Evolutionary conservation across 2,797 vertebrate genomes (phyloP).

Genomic region (Poliocrania exsul): DNA sequence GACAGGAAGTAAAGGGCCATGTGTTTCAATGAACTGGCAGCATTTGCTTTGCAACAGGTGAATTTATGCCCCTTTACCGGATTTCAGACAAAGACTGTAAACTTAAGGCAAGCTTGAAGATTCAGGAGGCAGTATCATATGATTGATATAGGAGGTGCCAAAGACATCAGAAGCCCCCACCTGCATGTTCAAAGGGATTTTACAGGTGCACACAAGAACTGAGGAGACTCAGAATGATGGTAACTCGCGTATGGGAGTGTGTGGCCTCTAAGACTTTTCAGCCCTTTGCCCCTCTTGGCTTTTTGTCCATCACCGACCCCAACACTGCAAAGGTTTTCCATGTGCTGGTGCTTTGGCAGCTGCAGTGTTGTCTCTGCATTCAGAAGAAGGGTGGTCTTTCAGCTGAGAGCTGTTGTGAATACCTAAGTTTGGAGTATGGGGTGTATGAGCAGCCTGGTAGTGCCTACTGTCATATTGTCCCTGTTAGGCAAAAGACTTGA

Average conservation of each 20-base stretch:
- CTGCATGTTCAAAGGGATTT: neutral
- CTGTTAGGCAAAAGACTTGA: neutral
- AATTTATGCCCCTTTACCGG: neutral
- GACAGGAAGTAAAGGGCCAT: neutral
- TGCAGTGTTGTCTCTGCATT: neutral
- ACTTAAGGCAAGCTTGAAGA: neutral
- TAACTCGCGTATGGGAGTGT: neutral
- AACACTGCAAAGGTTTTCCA: neutral
- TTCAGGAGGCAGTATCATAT: neutral
- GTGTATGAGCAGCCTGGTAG: neutral
- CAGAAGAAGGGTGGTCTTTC: neutral
- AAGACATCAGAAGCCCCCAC: neutral
- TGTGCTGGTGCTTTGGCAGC: neutral
- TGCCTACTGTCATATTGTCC: neutral
- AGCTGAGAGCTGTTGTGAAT: neutral
- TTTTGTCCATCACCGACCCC: neutral
- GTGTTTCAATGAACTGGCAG: neutral
- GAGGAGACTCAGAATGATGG: neutral
- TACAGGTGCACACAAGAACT: neutral
- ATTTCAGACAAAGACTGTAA: neutral
- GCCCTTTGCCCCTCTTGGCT: neutral
- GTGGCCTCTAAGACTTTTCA: neutral
- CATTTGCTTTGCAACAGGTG: neutral
- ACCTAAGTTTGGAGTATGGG: neutral
- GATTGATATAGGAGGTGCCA: neutral